Conservation (phyloP, 2,888 invertebrate species). For the Ophonus ardosiacus region DNA sequence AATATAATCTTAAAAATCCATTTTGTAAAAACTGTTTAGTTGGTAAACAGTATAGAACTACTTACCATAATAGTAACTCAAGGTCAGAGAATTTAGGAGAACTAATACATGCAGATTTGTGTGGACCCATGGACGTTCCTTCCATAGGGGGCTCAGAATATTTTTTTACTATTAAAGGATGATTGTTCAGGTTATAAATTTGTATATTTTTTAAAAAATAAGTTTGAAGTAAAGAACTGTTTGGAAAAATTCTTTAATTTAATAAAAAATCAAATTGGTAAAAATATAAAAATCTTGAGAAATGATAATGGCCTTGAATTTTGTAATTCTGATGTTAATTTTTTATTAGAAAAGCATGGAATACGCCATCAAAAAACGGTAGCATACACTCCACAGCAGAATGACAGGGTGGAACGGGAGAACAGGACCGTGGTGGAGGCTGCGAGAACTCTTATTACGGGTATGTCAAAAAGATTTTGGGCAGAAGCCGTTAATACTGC, state of each 20-base stretch:
- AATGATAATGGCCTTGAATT: constrained; percentile 69
- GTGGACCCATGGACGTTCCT: constrained; percentile 19
- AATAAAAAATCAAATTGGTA: too few species aligned
- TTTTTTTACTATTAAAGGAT: constrained; percentile 68
- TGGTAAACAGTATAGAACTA: constrained; percentile 65
- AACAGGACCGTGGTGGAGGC: neutral
- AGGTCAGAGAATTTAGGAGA: constrained; percentile 66
- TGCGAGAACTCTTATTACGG: neutral
- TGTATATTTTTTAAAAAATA: neutral
- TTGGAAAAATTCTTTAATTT: neutral
- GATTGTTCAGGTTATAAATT: constrained; percentile 67
- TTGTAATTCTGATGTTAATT: constrained; percentile 62
- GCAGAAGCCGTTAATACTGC: too few species aligned
- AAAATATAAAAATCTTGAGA: constrained; percentile 60
- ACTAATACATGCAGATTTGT: constrained; percentile 60
- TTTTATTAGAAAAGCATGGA: constrained; percentile 66
- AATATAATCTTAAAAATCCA: constrained; percentile 30
- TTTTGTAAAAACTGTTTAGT: constrained; percentile 66
- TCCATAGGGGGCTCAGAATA: constrained; percentile 67
- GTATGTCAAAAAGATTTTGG: neutral
- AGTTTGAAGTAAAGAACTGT: neutral
- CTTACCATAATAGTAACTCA: constrained; percentile 60
- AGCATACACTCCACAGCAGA: constrained; percentile 33
- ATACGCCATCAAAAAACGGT: constrained; percentile 64
- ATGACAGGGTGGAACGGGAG: neutral